phyloP scores from a whole-genome alignment of 2,113 vertebrate genomes.

The Otus sunia region DNA sequence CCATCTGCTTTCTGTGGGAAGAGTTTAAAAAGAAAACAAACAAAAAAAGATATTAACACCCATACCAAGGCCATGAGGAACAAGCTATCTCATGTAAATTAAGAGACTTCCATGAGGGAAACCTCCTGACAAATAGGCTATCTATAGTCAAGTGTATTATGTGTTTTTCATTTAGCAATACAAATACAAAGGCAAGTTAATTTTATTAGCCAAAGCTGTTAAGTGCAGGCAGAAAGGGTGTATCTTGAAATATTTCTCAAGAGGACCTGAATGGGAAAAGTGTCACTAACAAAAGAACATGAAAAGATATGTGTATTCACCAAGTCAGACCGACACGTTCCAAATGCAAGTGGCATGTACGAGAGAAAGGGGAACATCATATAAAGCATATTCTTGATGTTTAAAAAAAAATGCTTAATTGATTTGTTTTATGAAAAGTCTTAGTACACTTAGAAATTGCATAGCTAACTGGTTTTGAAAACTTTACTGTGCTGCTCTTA shows the following conservation, averaged over 20 bases:
- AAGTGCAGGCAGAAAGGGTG: not conserved
- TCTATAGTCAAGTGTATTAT: not conserved
- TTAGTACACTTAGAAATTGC: not conserved
- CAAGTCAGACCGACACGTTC: slow-evolving; percentile 31
- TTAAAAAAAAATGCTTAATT: not conserved
- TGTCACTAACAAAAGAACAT: not conserved
- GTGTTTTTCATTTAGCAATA: not conserved
- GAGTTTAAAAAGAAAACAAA: slow-evolving; percentile 20
- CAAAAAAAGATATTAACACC: not conserved
- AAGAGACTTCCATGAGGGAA: not conserved
- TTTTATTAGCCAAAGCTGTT: slow-evolving; percentile 38
- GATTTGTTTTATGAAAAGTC: not conserved
- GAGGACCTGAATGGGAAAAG: not conserved
- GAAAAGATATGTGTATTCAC: not conserved
- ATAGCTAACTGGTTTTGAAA: not conserved
- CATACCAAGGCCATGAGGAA: not conserved
- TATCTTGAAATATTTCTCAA: not conserved
- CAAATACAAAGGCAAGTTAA: not conserved
- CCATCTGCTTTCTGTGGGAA: slow-evolving; percentile 79
- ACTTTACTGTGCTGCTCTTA: not conserved
- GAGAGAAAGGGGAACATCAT: slow-evolving; percentile 1
- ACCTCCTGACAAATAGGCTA: not conserved
- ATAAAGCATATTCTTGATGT: not conserved
- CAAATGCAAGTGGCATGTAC: slow-evolving; percentile 19
- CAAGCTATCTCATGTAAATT: not conserved